Conservation (phyloP, 1,140 invertebrate species). For the Heterodera schachtii region DNA sequence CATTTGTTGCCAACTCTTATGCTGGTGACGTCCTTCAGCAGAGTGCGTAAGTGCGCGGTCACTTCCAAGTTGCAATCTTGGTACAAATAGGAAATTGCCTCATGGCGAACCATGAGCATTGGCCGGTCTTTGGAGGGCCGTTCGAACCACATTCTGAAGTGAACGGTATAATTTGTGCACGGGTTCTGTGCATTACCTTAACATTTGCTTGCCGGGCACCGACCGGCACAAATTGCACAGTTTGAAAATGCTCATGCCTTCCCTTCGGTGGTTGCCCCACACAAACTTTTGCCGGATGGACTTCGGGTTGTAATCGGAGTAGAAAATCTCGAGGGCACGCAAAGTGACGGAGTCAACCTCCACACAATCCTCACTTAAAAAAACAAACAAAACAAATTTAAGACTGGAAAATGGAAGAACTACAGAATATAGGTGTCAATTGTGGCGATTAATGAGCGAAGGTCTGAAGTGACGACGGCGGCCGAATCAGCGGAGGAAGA, state of each 20-base stretch:
- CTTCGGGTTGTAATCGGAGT: conserved; percentile 46
- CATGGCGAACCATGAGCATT: conserved; percentile 49
- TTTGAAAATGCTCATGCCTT: conserved; percentile 50
- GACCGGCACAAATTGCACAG: conserved; percentile 53
- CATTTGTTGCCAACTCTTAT: conserved; percentile 27
- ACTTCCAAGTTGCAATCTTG: conserved; percentile 58
- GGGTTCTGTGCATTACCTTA: conserved; percentile 14
- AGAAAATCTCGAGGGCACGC: conserved; percentile 50
- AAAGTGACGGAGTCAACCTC: conserved; percentile 46
- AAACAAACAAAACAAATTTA: conserved; percentile 3
- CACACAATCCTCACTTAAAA: conserved; percentile 47
- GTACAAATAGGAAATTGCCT: conserved; percentile 56
- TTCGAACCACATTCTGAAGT: conserved; percentile 55
- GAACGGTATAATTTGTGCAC: background rate
- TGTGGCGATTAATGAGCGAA: conserved; percentile 26
- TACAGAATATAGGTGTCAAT: conserved; percentile 42
- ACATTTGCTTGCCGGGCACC: conserved; percentile 42
- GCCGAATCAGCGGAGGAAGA: conserved; percentile 46
- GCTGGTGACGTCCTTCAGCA: conserved; percentile 46
- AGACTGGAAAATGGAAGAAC: background rate
- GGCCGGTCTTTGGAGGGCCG: conserved; percentile 50
- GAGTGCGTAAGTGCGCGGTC: conserved; percentile 34
- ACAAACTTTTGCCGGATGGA: conserved; percentile 42
- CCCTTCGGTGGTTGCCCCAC: conserved; percentile 39
- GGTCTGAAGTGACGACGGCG: conserved; percentile 14